phyloP scores from a whole-genome alignment of 2,888 invertebrate genomes.

The Drosophila lutescens region DNA sequence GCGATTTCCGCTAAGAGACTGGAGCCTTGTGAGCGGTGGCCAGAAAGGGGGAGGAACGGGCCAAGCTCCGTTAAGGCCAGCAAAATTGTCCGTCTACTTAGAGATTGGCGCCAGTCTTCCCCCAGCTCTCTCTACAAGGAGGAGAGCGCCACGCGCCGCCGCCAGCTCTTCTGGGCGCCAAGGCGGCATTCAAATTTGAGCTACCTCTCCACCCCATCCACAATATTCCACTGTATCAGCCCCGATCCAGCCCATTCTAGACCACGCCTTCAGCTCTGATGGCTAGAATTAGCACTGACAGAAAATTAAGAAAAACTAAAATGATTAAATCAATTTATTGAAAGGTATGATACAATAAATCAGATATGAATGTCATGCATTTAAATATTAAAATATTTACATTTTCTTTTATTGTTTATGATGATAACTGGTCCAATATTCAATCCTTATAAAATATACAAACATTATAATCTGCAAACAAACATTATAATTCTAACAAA shows the following conservation, averaged over 20 bases:
- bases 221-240: constrained; percentile 31
- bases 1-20: constrained; percentile 64
- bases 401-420: no score
- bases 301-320: not conserved
- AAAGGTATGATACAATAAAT: no score
- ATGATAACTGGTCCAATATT: no score
- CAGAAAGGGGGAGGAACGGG: constrained; percentile 2
- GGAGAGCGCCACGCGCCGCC: constrained; percentile 59
- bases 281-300: constrained; percentile 36
- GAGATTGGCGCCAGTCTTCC: constrained; percentile 62
- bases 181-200: constrained; percentile 69
- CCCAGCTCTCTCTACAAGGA: not conserved
- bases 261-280: constrained; percentile 47
- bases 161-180: constrained; percentile 71
- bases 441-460: no score
- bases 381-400: no score
- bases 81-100: constrained; percentile 45
- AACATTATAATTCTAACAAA: no score
- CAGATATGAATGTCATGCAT: no score
- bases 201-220: constrained; percentile 32
- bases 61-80: constrained; percentile 44
- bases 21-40: not conserved
- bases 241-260: constrained; percentile 25
- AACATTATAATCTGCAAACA: no score
- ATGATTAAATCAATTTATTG: no score